phyloP scores from a whole-genome alignment of 2,113 vertebrate genomes.

The Tenebrosternarchus preto region DNA sequence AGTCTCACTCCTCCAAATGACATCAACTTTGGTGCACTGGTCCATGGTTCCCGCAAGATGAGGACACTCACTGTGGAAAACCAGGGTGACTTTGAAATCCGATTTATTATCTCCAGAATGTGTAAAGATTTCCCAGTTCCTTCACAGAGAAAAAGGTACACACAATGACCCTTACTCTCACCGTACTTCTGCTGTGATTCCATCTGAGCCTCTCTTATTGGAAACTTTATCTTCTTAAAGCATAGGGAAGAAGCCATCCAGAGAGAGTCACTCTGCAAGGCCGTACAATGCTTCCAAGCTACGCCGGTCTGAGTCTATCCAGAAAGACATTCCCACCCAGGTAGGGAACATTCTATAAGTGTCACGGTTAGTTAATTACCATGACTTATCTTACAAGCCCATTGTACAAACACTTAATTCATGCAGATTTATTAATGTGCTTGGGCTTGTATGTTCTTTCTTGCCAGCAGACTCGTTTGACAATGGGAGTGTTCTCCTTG shows the following conservation, averaged over 20 bases:
- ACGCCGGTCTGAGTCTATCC: conserved; percentile 60
- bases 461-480: conserved; percentile 70
- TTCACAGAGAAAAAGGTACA: conserved; percentile 69
- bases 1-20: conserved; percentile 74
- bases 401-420: not conserved
- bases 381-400: too few species aligned
- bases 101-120: conserved; percentile 70
- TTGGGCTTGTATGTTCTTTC: not conserved
- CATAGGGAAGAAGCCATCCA: conserved; percentile 51
- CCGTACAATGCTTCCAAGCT: conserved; percentile 43
- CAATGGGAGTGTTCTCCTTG: conserved; percentile 80
- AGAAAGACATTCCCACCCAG: conserved; percentile 70
- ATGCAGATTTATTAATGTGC: not conserved
- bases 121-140: conserved; percentile 43
- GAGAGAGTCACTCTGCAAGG: conserved; percentile 64
- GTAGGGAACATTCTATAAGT: conserved; percentile 60
- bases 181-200: not conserved
- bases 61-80: conserved; percentile 81
- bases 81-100: conserved; percentile 74
- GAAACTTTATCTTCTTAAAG: conserved; percentile 27
- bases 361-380: not conserved
- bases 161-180: not conserved
- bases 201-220: not conserved
- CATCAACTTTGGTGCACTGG: conserved; percentile 81
- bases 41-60: conserved; percentile 71